Conservation (phyloP, 2,888 invertebrate genomes). For the Tholera decimalis region DNA sequence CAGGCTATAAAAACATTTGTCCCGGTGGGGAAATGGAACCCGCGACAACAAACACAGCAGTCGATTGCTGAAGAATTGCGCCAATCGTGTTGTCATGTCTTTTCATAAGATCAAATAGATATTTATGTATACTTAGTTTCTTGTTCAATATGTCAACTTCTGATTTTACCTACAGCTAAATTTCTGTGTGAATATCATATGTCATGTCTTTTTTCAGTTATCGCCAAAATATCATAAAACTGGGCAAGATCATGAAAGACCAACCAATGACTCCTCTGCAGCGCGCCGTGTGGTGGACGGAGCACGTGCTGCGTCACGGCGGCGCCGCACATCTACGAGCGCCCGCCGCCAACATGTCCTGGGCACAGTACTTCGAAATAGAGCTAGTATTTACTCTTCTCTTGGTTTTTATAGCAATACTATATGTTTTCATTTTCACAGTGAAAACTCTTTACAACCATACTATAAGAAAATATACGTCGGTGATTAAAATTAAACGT, state of each 20-base stretch:
- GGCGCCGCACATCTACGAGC: conserved; percentile 53
- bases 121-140: no score
- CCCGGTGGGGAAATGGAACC: no score
- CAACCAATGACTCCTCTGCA: conserved; percentile 58
- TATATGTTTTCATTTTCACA: background rate
- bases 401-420: background rate
- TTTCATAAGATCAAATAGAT: no score
- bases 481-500: conserved; percentile 16
- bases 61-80: no score
- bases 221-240: conserved; percentile 16
- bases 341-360: conserved; percentile 44
- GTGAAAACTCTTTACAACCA: conserved; percentile 1
- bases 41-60: no score
- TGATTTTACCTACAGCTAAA: no score
- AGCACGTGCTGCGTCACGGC: conserved; percentile 65
- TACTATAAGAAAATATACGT: background rate
- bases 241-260: conserved; percentile 26
- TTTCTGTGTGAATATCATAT: no score
- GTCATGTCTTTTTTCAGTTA: conserved; percentile 10
- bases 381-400: conserved; percentile 17
- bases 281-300: conserved; percentile 87
- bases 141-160: background rate
- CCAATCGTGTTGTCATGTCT: no score
- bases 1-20: no score
- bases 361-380: conserved; percentile 35